Conservation (phyloP, 1,140 invertebrate species). For the Melanaphis sacchari region DNA sequence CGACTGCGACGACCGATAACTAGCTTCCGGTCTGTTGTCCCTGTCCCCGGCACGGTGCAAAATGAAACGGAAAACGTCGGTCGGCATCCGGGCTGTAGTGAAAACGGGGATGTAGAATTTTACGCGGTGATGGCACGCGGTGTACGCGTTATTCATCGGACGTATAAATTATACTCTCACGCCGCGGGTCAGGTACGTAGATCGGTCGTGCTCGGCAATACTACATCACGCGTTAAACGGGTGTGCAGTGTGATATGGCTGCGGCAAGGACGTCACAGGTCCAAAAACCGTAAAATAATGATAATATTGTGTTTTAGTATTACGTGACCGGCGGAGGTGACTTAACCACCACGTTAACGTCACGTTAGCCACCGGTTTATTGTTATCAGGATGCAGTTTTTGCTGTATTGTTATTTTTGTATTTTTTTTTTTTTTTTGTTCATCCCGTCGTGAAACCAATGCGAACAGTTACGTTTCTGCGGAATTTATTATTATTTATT, state of each 20-base stretch:
- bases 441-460: neutral
- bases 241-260: neutral
- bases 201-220: neutral
- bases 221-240: neutral
- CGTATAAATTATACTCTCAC: slow-evolving; percentile 6
- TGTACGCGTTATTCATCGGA: neutral
- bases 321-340: neutral
- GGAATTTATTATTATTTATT: no score
- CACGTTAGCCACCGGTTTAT: neutral
- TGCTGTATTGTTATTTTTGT: neutral
- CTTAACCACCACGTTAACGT: neutral
- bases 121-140: neutral
- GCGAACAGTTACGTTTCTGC: neutral
- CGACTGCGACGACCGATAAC: neutral
- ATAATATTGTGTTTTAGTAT: neutral
- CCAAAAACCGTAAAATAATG: neutral
- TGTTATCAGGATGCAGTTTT: neutral
- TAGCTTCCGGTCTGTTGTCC: slow-evolving; percentile 22
- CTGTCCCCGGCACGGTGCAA: neutral
- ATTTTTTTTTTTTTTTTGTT: neutral
- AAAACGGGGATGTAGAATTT: no score
- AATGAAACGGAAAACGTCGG: slow-evolving; percentile 49
- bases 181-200: neutral
- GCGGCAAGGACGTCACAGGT: neutral
- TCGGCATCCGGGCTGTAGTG: neutral